Evolutionary conservation across 1,140 invertebrate species (phyloP).

Genomic region (Steinernema khuongi): DNA sequence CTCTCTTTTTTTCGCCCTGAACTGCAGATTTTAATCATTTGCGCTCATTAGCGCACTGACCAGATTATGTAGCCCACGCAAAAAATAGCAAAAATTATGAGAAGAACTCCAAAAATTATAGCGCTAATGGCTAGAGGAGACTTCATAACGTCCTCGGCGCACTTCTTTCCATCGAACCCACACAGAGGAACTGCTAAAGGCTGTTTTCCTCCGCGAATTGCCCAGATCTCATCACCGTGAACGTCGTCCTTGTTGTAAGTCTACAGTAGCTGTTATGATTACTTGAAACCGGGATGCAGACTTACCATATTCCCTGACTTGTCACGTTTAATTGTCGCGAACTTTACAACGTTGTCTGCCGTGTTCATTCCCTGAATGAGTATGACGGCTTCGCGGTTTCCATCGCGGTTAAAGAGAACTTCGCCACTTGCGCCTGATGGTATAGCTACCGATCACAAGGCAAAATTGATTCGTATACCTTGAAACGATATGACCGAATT

Average conservation of each 20-base stretch:
- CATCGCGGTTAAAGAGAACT: not conserved
- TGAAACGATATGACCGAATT: not conserved
- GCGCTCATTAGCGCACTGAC: too few relatives aligned
- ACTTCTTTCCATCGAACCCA: too few relatives aligned
- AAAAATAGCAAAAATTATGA: constrained; percentile 27
- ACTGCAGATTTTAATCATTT: not conserved
- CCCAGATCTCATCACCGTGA: constrained; percentile 18
- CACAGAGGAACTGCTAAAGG: constrained; percentile 26
- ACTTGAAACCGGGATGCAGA: too few relatives aligned
- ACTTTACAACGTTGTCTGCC: not conserved
- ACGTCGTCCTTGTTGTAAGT: constrained; percentile 10
- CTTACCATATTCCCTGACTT: constrained; percentile 18
- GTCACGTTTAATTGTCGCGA: constrained; percentile 21
- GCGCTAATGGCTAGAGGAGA: constrained; percentile 40
- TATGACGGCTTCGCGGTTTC: constrained; percentile 6
- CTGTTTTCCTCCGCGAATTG: constrained; percentile 20
- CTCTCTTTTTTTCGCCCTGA: constrained; percentile 32
- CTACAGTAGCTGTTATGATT: too few relatives aligned
- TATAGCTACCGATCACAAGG: not conserved
- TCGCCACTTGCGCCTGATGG: not conserved
- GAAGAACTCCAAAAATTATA: constrained; percentile 33
- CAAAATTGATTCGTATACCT: too few relatives aligned
- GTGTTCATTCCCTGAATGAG: constrained; percentile 14
- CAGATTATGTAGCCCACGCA: constrained; percentile 28
- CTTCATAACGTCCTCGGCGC: constrained; percentile 48